Evolutionary conservation across 2,113 vertebrate genomes (phyloP).

Genomic region (Elgaria multicarinata): DNA sequence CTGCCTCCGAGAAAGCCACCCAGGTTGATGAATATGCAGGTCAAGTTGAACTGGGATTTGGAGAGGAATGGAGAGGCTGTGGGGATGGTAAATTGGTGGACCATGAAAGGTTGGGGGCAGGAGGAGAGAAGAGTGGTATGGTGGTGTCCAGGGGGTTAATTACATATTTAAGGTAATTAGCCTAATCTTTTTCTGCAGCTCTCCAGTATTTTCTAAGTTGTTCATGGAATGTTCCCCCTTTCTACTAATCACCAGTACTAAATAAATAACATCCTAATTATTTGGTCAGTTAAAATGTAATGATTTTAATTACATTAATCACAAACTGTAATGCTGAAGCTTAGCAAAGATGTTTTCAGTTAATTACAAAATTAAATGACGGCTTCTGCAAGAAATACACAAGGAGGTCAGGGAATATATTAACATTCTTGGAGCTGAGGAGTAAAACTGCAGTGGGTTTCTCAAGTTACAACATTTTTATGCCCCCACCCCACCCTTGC

Average conservation of each 20-base stretch:
- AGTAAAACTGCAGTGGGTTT: not conserved
- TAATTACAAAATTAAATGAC: conserved; percentile 28
- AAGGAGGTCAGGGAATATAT: not conserved
- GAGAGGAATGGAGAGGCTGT: not conserved
- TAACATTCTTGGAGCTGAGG: not conserved
- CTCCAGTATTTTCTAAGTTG: not conserved
- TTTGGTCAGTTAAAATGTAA: conserved; percentile 14
- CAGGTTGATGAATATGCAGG: not conserved
- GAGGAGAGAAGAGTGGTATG: not conserved
- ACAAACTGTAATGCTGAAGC: conserved; percentile 20
- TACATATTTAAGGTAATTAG: not conserved
- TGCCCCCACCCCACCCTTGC: too few species aligned
- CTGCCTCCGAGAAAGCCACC: not conserved
- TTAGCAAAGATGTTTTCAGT: not conserved
- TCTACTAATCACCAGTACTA: not conserved
- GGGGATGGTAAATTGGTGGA: not conserved
- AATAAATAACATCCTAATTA: conserved; percentile 7
- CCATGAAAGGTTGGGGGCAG: too few species aligned
- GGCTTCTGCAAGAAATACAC: not conserved
- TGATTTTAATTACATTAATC: conserved; percentile 21
- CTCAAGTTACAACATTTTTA: not conserved
- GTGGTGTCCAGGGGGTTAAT: not conserved
- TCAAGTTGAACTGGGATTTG: not conserved
- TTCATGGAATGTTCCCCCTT: not conserved
- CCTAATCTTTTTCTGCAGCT: not conserved